Conservation (phyloP, 1,140 invertebrate genomes). For the Cecropterus lyciades region DNA sequence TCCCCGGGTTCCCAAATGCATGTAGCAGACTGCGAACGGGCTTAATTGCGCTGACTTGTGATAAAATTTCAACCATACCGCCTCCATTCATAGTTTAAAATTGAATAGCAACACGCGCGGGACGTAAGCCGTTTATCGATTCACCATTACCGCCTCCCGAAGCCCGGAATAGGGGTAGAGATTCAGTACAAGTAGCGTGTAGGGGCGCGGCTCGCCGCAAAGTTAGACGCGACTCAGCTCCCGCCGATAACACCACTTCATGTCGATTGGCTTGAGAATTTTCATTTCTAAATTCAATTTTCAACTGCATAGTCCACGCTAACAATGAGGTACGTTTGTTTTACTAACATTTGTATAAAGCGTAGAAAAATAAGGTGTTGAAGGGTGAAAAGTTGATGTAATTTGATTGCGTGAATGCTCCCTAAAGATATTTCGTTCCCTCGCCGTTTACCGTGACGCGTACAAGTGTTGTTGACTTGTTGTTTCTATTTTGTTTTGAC, state of each 20-base stretch:
- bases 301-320: conserved; percentile 19
- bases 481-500: conserved; percentile 72
- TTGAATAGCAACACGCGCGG: conserved; percentile 2
- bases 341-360: neutral
- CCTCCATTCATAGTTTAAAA: conserved; percentile 38
- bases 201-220: conserved; percentile 84
- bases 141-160: conserved; percentile 63
- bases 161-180: conserved; percentile 83
- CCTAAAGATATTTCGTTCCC: conserved; percentile 63
- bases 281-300: conserved; percentile 51
- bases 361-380: conserved; percentile 18
- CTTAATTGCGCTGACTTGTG: conserved; percentile 37
- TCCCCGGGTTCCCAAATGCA: conserved; percentile 81
- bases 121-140: conserved; percentile 50
- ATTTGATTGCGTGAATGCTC: conserved; percentile 68
- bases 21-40: conserved; percentile 66
- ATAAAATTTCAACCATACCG: conserved; percentile 45
- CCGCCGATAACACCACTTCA: conserved; percentile 73
- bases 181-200: conserved; percentile 83
- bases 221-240: conserved; percentile 81
- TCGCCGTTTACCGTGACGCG: conserved; percentile 61
- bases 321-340: conserved; percentile 17
- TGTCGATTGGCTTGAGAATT: conserved; percentile 57
- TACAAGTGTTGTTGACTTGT: conserved; percentile 77
- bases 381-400: conserved; percentile 48